phyloP scores from a whole-genome alignment of 2,797 vertebrate genomes.

The Eulemur mongoz region DNA sequence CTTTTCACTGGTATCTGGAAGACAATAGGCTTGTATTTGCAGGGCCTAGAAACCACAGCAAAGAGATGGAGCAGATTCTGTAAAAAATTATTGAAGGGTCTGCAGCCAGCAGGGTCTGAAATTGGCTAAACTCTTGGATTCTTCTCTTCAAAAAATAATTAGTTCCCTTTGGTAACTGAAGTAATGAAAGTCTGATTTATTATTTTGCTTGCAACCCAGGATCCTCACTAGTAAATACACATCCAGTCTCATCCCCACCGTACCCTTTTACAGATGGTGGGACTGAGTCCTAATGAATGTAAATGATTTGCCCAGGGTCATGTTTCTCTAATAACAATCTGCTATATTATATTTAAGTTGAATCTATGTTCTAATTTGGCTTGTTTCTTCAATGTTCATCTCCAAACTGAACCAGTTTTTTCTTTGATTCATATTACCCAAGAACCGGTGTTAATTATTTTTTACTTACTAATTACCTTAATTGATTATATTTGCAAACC shows the following conservation, averaged over 20 bases:
- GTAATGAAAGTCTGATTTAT: neutral
- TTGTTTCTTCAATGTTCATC: neutral
- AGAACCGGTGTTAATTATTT: neutral
- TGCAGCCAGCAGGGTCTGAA: neutral
- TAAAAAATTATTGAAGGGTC: neutral
- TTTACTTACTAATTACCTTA: neutral
- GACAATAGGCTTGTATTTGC: neutral
- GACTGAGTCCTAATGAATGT: neutral
- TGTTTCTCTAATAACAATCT: neutral
- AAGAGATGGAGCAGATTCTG: neutral
- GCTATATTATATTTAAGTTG: neutral
- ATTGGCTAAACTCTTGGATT: neutral
- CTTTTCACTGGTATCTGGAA: neutral
- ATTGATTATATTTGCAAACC: neutral
- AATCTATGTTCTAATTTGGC: neutral
- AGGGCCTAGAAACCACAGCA: neutral
- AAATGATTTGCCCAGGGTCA: neutral
- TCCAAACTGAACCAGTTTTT: neutral
- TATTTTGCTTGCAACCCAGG: neutral
- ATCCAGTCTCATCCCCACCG: neutral
- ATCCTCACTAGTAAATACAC: neutral
- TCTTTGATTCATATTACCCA: neutral
- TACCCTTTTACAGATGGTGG: neutral
- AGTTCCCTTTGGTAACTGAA: neutral
- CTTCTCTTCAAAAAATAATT: neutral